Evolutionary conservation across 2,797 vertebrate genomes (phyloP), one percentile per base, ranked within the genome.

Genomic region (Poecilia wingei): DNA sequence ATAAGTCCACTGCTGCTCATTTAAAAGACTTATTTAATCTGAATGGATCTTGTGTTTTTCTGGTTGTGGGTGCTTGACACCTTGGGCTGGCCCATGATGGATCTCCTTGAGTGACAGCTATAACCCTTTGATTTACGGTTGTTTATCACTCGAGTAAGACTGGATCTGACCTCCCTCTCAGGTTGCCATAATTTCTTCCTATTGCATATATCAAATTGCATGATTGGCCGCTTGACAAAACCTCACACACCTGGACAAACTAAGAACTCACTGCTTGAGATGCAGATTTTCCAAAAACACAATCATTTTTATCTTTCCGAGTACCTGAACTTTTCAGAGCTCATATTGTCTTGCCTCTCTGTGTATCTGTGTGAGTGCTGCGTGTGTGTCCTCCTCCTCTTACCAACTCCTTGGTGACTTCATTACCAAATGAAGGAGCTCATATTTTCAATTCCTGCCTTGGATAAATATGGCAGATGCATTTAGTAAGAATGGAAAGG

Each of bases 21-120:
- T 92, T 89, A 84, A 86, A 91, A 80, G 88, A 89, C 79, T 82
- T 85, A 79, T 91, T 94, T 92, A 91, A 93, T 93, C 90, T 91
- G 89, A 79, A 82, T 78, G 75, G 75, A 82, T 71, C 76, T 72
- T 78, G 84, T 84, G 85, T 78, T 61, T 45, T 74, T 74, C 25
- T 3, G 49, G 0, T 14, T 36, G 49, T 28, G 12, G 47, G 53
- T 70, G 70, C 81, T 71, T 77, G 79, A 45, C 41, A 70, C 41
- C n/a, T 45, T 45, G 41, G 41, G 41, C 45, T 45, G 12, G 41
- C 12, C 41, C 25, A 70, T 70, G 41, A 70, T 89, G 84, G 88
- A 93, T 93, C 86, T 90, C 76, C 72, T 84, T 49, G 20, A 80
- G 78, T 83, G 90, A 89, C 82, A 39, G 80, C 87, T 82, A 70